Conservation (phyloP, 1,140 invertebrate genomes). For the Uloborus diversus region DNA sequence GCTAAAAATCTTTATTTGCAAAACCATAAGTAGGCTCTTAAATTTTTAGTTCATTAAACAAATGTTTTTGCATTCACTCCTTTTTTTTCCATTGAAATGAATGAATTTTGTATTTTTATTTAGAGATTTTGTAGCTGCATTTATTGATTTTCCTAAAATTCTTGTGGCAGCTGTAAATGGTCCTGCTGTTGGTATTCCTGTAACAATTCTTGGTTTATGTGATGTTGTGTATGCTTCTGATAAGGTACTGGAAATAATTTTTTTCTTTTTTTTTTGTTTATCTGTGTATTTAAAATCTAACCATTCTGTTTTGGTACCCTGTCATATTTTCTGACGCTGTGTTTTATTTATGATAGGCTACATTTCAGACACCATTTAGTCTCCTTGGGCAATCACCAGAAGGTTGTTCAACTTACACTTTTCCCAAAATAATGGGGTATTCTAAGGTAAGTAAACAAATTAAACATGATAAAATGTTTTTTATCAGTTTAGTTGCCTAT, state of each 20-base stretch:
- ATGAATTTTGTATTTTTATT: slow-evolving; percentile 61
- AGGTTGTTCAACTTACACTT: slow-evolving; percentile 83
- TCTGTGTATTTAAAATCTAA: background rate
- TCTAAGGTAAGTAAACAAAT: slow-evolving; percentile 36
- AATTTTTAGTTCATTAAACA: background rate
- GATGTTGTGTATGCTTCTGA: slow-evolving; percentile 90
- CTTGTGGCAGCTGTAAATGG: slow-evolving; percentile 91
- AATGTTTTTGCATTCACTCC: background rate
- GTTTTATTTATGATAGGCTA: slow-evolving; percentile 69
- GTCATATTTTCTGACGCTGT: background rate
- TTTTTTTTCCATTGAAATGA: background rate
- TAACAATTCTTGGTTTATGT: slow-evolving; percentile 83
- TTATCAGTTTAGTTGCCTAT: too few relatives aligned
- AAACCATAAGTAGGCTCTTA: too few relatives aligned
- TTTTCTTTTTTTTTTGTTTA: background rate
- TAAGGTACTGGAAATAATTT: slow-evolving; percentile 63
- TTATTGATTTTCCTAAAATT: slow-evolving; percentile 90
- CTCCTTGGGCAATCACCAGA: slow-evolving; percentile 82
- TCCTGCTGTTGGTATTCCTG: slow-evolving; percentile 89
- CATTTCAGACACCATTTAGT: slow-evolving; percentile 87
- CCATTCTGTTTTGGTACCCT: background rate
- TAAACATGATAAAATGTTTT: too few relatives aligned
- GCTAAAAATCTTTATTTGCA: too few relatives aligned
- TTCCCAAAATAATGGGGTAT: slow-evolving; percentile 81
- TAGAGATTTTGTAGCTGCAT: slow-evolving; percentile 75